Conservation (phyloP, 2,113 vertebrate genomes). For the Tachuris rubrigastra region DNA sequence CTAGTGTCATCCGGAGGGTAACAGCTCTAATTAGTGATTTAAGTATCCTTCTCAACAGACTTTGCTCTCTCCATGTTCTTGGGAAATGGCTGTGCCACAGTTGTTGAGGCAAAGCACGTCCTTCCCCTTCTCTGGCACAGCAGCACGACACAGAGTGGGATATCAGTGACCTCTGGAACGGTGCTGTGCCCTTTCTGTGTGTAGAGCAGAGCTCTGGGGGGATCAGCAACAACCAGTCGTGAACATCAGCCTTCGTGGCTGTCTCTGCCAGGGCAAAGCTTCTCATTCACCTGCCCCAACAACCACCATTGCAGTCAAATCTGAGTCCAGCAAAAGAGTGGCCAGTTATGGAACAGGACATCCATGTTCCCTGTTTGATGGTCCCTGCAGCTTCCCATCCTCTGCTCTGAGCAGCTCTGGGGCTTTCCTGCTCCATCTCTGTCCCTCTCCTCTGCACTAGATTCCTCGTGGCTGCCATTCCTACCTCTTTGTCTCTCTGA, state of each 20-base stretch:
- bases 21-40: background rate
- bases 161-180: background rate
- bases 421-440: background rate
- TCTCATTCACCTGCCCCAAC: accelerated
- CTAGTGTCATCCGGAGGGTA: background rate
- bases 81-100: background rate
- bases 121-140: background rate
- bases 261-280: background rate
- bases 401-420: background rate
- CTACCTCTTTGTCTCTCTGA: background rate
- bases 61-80: background rate
- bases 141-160: accelerated
- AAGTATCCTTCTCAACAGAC: background rate
- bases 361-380: accelerated
- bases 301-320: accelerated
- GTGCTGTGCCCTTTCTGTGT: background rate
- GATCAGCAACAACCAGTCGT: accelerated
- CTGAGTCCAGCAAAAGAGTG: background rate
- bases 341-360: background rate
- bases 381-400: background rate
- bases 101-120: background rate
- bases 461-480: accelerated
- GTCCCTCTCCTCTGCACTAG: background rate
- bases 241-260: accelerated
- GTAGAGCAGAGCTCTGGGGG: background rate